Conservation (phyloP, 2,888 invertebrate species). For the Rotaria sp. region DNA sequence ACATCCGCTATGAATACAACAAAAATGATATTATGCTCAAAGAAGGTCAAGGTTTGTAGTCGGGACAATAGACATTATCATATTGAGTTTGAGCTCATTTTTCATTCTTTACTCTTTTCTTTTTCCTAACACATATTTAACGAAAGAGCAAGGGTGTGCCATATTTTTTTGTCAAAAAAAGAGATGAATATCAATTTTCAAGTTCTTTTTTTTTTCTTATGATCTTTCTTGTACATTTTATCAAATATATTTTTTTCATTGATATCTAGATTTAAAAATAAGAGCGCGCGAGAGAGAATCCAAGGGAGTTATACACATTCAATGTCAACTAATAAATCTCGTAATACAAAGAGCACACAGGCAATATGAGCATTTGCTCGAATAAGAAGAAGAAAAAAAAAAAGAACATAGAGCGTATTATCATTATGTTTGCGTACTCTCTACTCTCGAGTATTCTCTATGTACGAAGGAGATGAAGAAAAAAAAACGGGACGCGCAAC, state of each 20-base stretch:
- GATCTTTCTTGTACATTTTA: not conserved
- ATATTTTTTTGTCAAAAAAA: too few species aligned
- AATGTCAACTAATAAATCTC: conserved; percentile 14
- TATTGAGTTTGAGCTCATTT: not conserved
- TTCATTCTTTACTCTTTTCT: not conserved
- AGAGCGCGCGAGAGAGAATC: not conserved
- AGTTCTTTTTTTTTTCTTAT: not conserved
- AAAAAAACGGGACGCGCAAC: not conserved
- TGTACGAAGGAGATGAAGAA: not conserved
- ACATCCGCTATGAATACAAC: not conserved
- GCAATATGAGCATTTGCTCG: conserved; percentile 5
- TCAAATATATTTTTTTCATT: not conserved
- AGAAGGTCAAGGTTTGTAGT: not conserved
- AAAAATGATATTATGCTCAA: not conserved
- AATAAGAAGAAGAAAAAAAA: not conserved
- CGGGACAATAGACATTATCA: not conserved
- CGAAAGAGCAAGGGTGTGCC: too few species aligned
- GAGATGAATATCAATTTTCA: not conserved
- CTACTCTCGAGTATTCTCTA: not conserved
- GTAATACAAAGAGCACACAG: not conserved
- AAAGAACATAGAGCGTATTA: not conserved
- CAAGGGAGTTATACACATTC: not conserved
- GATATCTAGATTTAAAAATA: not conserved
- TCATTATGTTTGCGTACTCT: not conserved
- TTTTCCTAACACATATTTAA: too few species aligned